Evolutionary conservation across 92 coral and sea anemone genomes (phyloP), one percentile per base, ranked within the genome.

Genomic region (Pocillopora grandis): DNA sequence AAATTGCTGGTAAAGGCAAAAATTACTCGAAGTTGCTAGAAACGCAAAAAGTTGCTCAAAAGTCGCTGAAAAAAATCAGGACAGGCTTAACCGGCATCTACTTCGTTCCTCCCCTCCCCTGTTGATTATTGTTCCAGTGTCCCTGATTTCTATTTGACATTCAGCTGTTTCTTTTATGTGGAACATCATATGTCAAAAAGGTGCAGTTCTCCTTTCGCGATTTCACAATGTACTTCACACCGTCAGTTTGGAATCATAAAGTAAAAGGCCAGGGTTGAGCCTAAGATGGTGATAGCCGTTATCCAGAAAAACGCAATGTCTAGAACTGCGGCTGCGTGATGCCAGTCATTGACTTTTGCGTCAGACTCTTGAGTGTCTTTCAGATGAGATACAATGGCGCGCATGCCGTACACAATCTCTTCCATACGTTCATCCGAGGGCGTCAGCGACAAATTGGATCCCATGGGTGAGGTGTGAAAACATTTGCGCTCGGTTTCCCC

Each of bases 231-330:
- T 33, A 8, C 17, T 1, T 71, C 48, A 12, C 12, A 3, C 52
- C 31, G 14, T 31, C 56, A 83, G 57, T 63, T 74, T 3, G 99
- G 99, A n/a, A 94, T 94, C 89, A 97, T 80, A 10, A 92, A 88
- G 76, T 97, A 97, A 76, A 97, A 97, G 58, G 93, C 87, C 55
- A 97, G 84, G 27, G 96, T 89, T 9, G 99, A 97, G 8, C 90
- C 91, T 18, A 94, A 71, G 15, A 97, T 97, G 65, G 95, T 92
- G 7, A 92, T 85, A 35, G 90, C 79, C 11, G 93, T 94, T 13
- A 91, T 57, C 95, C 98, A 97, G 82, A 97, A 97, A 82, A 97
- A 97, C 60, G 92, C 85, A 21, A 90, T 90, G 84, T 97, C 99
- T 76, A 97, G 86, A 16, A 97, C 99, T 68, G 94, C 90, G 69